These are phyloP conservation scores for Eilema griseolum DNA, from an alignment of 2,888 invertebrate species.

Conservation along the genomic window DNA sequence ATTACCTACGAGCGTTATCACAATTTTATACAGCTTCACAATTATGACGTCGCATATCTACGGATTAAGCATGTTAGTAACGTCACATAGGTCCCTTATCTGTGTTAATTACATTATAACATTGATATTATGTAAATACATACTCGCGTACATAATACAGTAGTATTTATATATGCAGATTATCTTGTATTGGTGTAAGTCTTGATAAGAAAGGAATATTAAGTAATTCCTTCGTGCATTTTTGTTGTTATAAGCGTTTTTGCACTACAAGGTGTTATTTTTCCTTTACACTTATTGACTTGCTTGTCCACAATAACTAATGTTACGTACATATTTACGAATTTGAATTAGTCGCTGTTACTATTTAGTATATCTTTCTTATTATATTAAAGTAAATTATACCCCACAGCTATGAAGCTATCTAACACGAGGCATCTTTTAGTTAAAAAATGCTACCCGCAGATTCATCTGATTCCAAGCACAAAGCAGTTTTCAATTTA, in stretches of 20 bases:
- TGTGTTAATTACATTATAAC: conserved; percentile 1
- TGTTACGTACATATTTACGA: too few species aligned
- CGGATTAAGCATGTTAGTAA: conserved; percentile 44
- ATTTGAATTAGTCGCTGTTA: neutral
- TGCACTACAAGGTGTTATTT: neutral
- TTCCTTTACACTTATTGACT: too few species aligned
- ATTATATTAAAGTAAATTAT: neutral
- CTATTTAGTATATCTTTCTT: neutral
- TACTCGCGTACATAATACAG: neutral
- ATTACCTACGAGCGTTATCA: conserved; percentile 70
- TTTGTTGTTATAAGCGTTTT: neutral
- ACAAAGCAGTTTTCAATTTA: conserved; percentile 86
- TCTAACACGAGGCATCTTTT: conserved; percentile 26
- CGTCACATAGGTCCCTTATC: conserved; percentile 17
- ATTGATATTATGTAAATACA: neutral
- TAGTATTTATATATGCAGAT: too few species aligned
- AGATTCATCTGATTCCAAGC: conserved; percentile 78
- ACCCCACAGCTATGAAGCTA: neutral
- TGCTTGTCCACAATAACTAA: neutral
- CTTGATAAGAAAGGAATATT: neutral
- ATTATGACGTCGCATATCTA: conserved; percentile 53
- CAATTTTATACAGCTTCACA: conserved; percentile 68
- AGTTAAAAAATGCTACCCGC: conserved; percentile 68
- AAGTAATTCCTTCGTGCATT: neutral
- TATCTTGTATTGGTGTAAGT: neutral